Evolutionary conservation across 2,113 vertebrate species (phyloP).

Genomic region (Numida meleagris): DNA sequence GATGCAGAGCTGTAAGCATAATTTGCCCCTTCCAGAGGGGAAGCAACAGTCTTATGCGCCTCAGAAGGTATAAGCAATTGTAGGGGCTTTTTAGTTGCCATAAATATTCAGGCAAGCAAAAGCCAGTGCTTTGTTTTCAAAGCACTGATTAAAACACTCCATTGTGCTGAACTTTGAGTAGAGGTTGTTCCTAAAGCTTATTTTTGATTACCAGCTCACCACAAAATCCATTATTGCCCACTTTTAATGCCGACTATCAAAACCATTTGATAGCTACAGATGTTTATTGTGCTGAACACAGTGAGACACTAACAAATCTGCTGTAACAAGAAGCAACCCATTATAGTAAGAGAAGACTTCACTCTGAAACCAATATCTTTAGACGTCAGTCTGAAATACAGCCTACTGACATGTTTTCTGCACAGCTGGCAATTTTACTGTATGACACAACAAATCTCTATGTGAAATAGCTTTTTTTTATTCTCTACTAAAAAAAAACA

Average conservation of each 20-base stretch:
- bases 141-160: background rate
- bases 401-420: background rate
- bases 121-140: background rate
- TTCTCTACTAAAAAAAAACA: background rate
- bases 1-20: background rate
- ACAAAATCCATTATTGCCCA: background rate
- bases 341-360: background rate
- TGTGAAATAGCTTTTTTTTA: background rate
- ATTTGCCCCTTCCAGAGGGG: background rate
- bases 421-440: background rate
- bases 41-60: background rate
- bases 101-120: background rate
- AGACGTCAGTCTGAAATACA: background rate
- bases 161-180: background rate
- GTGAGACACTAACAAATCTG: slow-evolving; percentile 13
- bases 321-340: slow-evolving; percentile 12
- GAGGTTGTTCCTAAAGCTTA: background rate
- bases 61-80: background rate
- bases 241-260: background rate
- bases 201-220: background rate
- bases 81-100: background rate
- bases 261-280: background rate
- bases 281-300: slow-evolving; percentile 16
- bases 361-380: background rate
- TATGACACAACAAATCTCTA: background rate